Conservation (phyloP, 37 sponge, comb jelly and placozoan species). For the Petrosia ficiformis region DNA sequence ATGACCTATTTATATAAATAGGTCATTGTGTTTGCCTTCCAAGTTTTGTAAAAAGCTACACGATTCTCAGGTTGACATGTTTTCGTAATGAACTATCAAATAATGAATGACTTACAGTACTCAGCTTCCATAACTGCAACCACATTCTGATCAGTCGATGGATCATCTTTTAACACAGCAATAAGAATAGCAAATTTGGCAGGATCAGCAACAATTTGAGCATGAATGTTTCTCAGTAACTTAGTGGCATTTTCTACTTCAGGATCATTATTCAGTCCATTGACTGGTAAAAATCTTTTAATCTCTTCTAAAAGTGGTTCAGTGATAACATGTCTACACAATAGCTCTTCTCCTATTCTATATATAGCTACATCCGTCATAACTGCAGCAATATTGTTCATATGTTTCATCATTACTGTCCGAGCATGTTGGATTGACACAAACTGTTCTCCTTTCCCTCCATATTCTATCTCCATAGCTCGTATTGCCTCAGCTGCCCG, state of each 20-base stretch:
- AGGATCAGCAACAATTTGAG: not conserved
- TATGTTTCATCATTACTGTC: not conserved
- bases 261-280: not conserved
- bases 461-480: not conserved
- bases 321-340: not conserved
- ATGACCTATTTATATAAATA: too few relatives aligned
- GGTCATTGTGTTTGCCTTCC: too few relatives aligned
- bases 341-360: not conserved
- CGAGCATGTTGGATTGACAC: not conserved
- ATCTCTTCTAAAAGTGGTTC: not conserved
- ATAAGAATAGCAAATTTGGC: not conserved
- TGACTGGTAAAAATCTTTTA: not conserved
- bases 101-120: not conserved
- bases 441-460: not conserved
- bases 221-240: not conserved
- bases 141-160: not conserved
- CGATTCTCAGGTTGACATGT: too few relatives aligned
- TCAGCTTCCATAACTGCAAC: not conserved
- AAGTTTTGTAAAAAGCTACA: too few relatives aligned
- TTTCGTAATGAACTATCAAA: too few relatives aligned
- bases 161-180: not conserved
- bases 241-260: not conserved
- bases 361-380: not conserved
- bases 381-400: conserved; percentile 1
- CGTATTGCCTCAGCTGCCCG: not conserved